Conservation (phyloP, 2,888 invertebrate species). For the Calliopum simillimum region DNA sequence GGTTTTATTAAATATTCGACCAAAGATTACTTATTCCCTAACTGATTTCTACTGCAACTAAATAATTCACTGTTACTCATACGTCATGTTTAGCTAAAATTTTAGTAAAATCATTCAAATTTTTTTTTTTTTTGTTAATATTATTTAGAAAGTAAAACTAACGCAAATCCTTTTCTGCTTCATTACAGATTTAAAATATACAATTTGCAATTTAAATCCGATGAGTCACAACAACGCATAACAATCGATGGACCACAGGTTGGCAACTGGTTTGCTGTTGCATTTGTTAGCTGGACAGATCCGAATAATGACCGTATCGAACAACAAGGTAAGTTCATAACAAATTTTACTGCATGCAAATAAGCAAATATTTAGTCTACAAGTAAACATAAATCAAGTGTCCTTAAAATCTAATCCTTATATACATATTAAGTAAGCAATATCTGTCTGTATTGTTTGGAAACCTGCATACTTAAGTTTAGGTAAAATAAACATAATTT, state of each 20-base stretch:
- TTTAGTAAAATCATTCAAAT: too few species aligned
- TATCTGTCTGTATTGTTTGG: too few species aligned
- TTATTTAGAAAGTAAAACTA: too few species aligned
- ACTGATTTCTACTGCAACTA: too few species aligned
- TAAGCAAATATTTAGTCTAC: not conserved
- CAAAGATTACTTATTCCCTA: too few species aligned
- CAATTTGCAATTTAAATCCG: constrained; percentile 73
- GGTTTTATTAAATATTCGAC: too few species aligned
- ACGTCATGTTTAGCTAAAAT: too few species aligned
- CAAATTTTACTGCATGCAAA: not conserved
- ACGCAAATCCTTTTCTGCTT: not conserved
- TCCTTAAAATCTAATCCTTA: constrained; percentile 7
- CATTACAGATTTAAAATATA: constrained; percentile 69
- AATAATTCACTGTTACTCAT: too few species aligned
- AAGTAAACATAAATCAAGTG: not conserved
- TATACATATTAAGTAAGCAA: not conserved
- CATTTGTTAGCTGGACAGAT: constrained; percentile 82
- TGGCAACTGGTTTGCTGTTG: constrained; percentile 84
- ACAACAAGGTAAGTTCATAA: constrained; percentile 74
- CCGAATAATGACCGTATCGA: constrained; percentile 78
- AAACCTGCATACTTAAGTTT: too few species aligned
- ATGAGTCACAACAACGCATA: constrained; percentile 72
- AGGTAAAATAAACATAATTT: too few species aligned
- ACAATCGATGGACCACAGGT: constrained; percentile 75
- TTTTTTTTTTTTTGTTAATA: too few species aligned